These are phyloP conservation scores for Acrobasis consociella DNA, from an alignment of 2,888 invertebrate species.

Conservation along the genomic window DNA sequence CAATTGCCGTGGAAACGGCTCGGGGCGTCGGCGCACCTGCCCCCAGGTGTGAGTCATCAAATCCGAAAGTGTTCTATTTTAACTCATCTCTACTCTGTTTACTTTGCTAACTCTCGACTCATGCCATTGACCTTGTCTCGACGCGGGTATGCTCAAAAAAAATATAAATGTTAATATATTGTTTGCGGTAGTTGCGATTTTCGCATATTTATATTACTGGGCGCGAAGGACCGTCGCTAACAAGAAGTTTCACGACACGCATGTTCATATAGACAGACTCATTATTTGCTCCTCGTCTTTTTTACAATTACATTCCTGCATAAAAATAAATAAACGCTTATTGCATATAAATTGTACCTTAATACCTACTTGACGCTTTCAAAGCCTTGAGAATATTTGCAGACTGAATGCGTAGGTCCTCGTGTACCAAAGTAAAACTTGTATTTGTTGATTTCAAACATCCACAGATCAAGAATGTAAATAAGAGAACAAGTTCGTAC, in stretches of 20 bases:
- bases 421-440: background rate
- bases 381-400: conserved; percentile 9
- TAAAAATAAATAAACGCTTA: background rate
- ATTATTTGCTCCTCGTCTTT: background rate
- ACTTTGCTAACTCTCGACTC: conserved; percentile 68
- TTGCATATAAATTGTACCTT: background rate
- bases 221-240: conserved; percentile 24
- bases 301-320: conserved; percentile 2
- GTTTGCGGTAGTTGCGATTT: conserved; percentile 45
- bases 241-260: background rate
- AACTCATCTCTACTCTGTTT: conserved; percentile 71
- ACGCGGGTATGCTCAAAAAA: conserved; percentile 48
- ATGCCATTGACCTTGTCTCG: conserved; percentile 78
- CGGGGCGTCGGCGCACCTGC: conserved; percentile 45
- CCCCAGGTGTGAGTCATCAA: conserved; percentile 60
- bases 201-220: conserved; percentile 31
- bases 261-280: background rate
- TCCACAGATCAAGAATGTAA: background rate
- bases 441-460: background rate
- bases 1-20: conserved; percentile 36
- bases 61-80: conserved; percentile 73
- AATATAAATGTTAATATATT: conserved; percentile 49
- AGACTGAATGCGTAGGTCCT: background rate
- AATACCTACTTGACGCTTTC: background rate
- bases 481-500: conserved; percentile 51